Percentiles rank a stretch among this genome's conserved stretches.
Conservation (phyloP, 2,888 invertebrate genomes). For the Tetragnatha montana region DNA sequence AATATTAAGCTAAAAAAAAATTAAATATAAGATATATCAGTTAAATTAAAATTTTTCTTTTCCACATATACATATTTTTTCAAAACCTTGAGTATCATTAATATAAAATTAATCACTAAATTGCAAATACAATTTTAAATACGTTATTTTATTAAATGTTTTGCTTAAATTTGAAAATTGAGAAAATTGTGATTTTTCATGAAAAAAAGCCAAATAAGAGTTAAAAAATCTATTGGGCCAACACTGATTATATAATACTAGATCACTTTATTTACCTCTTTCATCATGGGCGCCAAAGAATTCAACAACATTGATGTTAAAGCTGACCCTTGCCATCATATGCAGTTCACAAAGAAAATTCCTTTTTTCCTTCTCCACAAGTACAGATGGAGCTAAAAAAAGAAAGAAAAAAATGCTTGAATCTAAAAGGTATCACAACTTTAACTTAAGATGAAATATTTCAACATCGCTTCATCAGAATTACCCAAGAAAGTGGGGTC, state of each 20-base stretch:
- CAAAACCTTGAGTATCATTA: too few relatives aligned
- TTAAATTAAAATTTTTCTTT: background rate
- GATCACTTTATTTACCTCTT: conserved; percentile 74
- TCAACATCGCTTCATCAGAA: background rate
- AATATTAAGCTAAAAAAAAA: background rate
- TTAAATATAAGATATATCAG: background rate
- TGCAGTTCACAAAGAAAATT: conserved; percentile 82
- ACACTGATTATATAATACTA: background rate
- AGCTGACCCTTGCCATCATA: conserved; percentile 82
- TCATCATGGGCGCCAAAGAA: conserved; percentile 88
- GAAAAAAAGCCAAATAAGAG: background rate
- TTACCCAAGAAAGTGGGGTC: too few relatives aligned
- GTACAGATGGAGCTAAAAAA: conserved; percentile 66
- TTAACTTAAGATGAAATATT: background rate
- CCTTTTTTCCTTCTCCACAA: conserved; percentile 71
- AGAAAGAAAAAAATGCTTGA: background rate
- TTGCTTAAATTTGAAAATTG: too few relatives aligned
- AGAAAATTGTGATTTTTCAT: background rate
- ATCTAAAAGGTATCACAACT: background rate
- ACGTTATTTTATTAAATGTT: too few relatives aligned
- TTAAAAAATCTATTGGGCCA: background rate
- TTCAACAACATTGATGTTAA: conserved; percentile 84
- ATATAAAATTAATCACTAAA: too few relatives aligned
- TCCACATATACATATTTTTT: too few relatives aligned
- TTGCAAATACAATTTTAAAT: too few relatives aligned